Evolutionary conservation across 2,797 vertebrate species (phyloP).

Genomic region (Heliangelus exortis): DNA sequence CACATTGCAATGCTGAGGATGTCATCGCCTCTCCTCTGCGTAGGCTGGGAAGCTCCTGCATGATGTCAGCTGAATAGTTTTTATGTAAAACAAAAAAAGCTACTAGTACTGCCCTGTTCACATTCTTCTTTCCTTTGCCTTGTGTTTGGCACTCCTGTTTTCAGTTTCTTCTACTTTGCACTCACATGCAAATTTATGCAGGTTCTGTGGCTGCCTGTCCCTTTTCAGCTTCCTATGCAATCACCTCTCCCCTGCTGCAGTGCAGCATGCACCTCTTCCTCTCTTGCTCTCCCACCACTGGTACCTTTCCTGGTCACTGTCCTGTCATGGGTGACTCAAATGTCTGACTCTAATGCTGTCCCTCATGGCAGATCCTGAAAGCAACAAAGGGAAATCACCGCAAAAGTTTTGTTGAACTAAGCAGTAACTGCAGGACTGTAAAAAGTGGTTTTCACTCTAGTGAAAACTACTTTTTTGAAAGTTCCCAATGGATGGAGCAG

Average conservation of each 20-base stretch:
- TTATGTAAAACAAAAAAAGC: background rate
- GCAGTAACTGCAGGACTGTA: background rate
- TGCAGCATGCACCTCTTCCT: background rate
- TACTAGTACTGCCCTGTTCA: background rate
- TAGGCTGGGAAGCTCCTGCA: background rate
- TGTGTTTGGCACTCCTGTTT: background rate
- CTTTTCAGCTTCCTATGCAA: background rate
- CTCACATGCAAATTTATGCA: background rate
- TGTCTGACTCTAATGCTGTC: background rate
- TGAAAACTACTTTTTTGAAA: background rate
- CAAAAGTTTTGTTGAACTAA: background rate
- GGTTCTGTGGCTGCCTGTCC: background rate
- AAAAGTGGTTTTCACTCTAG: background rate
- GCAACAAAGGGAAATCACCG: background rate
- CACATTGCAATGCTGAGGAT: background rate
- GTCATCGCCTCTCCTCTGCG: background rate
- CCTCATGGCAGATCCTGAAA: background rate
- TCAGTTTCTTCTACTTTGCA: background rate
- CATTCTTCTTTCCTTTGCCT: background rate
- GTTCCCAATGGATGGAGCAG: background rate
- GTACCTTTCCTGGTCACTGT: background rate
- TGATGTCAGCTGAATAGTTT: constrained; percentile 1
- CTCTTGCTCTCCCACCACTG: rapidly evolving
- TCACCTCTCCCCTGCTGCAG: background rate
- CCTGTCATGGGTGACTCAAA: rapidly evolving